These are phyloP conservation scores for Maccullochella peelii DNA, from an alignment of 2,113 vertebrate genomes.

Conservation along the genomic window DNA sequence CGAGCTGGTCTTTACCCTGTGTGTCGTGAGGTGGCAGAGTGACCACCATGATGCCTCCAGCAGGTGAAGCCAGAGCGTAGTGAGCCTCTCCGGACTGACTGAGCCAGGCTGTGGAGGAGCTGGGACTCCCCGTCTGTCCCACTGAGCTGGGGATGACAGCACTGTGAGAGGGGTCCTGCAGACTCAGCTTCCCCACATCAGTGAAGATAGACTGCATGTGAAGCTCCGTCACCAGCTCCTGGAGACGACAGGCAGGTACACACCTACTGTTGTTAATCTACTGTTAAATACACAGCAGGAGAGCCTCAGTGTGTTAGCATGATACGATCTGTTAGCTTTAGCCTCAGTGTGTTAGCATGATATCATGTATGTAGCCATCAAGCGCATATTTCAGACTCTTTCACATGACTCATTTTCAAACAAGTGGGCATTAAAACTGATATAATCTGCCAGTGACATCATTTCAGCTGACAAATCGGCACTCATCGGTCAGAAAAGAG, in stretches of 20 bases:
- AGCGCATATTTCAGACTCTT: too few relatives aligned
- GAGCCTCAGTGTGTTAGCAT: neutral
- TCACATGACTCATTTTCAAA: too few relatives aligned
- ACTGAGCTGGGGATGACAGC: constrained; percentile 83
- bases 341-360: neutral
- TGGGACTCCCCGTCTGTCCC: constrained; percentile 72
- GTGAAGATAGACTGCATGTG: constrained; percentile 96
- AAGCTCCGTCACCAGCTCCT: constrained; percentile 92
- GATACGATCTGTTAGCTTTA: neutral
- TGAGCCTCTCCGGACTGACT: constrained; percentile 89
- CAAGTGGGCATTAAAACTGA: too few relatives aligned
- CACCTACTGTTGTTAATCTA: neutral
- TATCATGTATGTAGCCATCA: too few relatives aligned
- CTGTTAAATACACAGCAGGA: too few relatives aligned
- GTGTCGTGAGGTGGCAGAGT: constrained; percentile 87
- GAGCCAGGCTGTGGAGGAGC: constrained; percentile 87
- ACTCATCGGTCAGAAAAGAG: too few relatives aligned
- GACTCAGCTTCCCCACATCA: constrained; percentile 89
- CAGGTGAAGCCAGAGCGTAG: constrained; percentile 89
- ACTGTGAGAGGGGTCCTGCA: constrained; percentile 87
- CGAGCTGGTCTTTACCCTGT: constrained; percentile 80
- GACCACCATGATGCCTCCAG: constrained; percentile 90
- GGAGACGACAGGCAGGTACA: neutral
- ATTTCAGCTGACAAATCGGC: too few relatives aligned
- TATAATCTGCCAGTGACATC: too few relatives aligned